Evolutionary conservation across 1,140 invertebrate genomes (phyloP).

Genomic region (Neomicropteryx cornuta): DNA sequence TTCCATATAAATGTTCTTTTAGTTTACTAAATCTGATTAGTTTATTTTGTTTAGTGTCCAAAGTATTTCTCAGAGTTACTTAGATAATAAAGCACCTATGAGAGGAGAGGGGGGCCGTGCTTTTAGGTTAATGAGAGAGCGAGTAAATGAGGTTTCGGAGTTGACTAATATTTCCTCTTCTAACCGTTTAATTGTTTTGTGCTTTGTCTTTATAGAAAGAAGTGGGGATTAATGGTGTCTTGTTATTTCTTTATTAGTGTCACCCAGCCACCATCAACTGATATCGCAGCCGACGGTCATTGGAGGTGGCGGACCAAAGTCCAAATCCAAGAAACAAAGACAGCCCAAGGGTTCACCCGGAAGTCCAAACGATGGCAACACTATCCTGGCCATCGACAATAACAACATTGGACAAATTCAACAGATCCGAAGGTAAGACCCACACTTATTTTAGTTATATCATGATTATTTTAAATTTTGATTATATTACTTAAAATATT

Average conservation of each 20-base stretch:
- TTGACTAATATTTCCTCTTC: too few relatives aligned
- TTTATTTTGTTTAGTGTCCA: too few relatives aligned
- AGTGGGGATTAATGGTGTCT: conserved; percentile 7
- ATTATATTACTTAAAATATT: too few relatives aligned
- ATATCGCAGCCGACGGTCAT: conserved; percentile 73
- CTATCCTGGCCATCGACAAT: conserved; percentile 24
- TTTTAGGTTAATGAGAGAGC: too few relatives aligned
- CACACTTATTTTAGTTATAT: conserved; percentile 3
- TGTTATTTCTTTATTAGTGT: conserved; percentile 42
- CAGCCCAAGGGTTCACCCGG: conserved; percentile 38
- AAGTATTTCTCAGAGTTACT: too few relatives aligned
- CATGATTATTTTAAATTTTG: too few relatives aligned
- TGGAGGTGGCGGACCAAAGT: conserved; percentile 39
- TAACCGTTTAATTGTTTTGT: conserved; percentile 17
- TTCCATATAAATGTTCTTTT: too few relatives aligned
- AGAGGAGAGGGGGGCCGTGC: too few relatives aligned
- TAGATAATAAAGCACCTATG: too few relatives aligned
- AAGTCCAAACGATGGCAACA: conserved; percentile 26
- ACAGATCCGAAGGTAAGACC: conserved; percentile 27
- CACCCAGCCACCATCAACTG: conserved; percentile 63
- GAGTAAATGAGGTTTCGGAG: too few relatives aligned
- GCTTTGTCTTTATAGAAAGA: conserved; percentile 5
- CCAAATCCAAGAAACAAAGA: conserved; percentile 65
- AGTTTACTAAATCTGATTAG: too few relatives aligned
- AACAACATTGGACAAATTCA: conserved; percentile 30